Conservation (phyloP, 2,113 vertebrate species). For the Brevimyrus niger region DNA sequence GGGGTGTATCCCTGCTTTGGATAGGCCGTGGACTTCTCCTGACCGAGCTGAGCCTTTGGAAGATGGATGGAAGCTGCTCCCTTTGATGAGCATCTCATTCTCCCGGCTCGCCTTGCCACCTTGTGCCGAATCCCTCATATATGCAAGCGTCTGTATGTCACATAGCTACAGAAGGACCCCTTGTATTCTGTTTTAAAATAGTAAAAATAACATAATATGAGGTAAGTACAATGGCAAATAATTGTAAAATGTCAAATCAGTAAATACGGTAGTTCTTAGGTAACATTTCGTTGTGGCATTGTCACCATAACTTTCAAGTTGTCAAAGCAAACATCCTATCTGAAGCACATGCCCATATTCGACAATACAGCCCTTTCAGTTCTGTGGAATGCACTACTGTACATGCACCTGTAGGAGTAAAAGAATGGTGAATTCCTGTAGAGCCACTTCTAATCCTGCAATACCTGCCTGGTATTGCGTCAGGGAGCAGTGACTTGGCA, state of each 20-base stretch:
- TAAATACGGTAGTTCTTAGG: neutral
- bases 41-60: neutral
- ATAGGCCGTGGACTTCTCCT: neutral
- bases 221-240: neutral
- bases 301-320: neutral
- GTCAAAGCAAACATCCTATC: neutral
- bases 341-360: neutral
- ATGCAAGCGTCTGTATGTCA: neutral
- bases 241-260: neutral
- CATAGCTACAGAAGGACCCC: neutral
- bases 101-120: neutral
- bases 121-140: neutral
- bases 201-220: neutral
- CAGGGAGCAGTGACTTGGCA: constrained; percentile 31
- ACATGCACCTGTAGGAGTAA: neutral
- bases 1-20: neutral
- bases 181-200: neutral
- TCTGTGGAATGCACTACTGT: neutral
- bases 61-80: neutral
- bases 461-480: constrained; percentile 49
- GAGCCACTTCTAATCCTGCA: constrained; percentile 22
- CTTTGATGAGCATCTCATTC: neutral
- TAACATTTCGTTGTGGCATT: neutral
- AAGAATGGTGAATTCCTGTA: neutral
- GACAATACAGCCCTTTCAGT: neutral